phyloP scores from a whole-genome alignment of 2,113 vertebrate genomes.

The Redunca redunca region DNA sequence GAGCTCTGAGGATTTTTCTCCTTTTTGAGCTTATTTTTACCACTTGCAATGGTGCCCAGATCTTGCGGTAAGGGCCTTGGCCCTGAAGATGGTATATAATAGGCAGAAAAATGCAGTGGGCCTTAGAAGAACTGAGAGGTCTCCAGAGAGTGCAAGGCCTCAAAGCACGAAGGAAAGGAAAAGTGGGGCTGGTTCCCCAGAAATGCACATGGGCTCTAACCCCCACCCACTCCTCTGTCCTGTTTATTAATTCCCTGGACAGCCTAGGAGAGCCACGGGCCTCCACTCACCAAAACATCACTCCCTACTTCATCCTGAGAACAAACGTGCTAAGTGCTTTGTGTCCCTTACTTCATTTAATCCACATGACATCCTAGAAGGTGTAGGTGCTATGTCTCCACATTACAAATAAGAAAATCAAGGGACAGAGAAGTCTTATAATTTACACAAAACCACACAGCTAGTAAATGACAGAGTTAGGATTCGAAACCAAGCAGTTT shows the following conservation, averaged over 20 bases:
- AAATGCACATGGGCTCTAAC: not conserved
- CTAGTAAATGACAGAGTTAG: not conserved
- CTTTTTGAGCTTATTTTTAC: constrained; percentile 49
- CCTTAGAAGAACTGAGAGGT: constrained; percentile 12
- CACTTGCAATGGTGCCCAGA: constrained; percentile 24
- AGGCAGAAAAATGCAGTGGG: constrained; percentile 33
- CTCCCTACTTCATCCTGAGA: not conserved
- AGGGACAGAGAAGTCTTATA: not conserved
- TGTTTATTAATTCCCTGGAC: not conserved
- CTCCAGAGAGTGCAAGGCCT: not conserved
- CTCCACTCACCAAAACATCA: not conserved
- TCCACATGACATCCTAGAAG: not conserved
- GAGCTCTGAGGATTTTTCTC: not conserved
- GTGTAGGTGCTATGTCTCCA: not conserved
- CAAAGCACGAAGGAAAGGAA: not conserved
- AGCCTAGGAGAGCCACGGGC: not conserved
- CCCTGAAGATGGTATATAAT: constrained; percentile 32
- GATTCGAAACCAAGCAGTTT: not conserved
- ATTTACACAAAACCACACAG: not conserved
- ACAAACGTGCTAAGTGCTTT: not conserved
- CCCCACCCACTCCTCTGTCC: not conserved
- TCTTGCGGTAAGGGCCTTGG: constrained; percentile 46
- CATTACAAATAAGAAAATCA: not conserved
- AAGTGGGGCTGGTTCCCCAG: not conserved
- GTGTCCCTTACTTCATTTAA: not conserved